phyloP scores from a whole-genome alignment of 2,113 vertebrate genomes.

The Coptodon rendalli region DNA sequence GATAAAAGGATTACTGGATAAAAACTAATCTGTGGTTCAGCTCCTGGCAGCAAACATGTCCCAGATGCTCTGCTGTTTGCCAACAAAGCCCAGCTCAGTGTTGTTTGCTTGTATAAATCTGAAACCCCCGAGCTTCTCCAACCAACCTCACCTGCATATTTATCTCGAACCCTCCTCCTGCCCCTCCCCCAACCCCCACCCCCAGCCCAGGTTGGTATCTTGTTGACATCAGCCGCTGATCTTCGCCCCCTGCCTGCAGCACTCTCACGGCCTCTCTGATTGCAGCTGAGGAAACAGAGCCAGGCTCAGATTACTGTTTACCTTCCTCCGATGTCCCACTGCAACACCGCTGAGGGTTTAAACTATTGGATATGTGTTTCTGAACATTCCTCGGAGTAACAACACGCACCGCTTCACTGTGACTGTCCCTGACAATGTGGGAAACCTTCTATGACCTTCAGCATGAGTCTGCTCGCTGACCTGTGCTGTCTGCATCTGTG shows the following conservation, averaged over 20 bases:
- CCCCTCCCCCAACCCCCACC: not conserved
- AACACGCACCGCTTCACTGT: not conserved
- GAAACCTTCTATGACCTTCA: not conserved
- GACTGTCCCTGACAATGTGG: not conserved
- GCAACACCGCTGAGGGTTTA: not conserved
- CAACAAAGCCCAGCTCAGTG: conserved; percentile 35
- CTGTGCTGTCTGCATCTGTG: not conserved
- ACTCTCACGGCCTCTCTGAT: not conserved
- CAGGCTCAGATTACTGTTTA: conserved; percentile 14
- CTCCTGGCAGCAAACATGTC: conserved; percentile 9
- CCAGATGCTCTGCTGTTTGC: conserved; percentile 44
- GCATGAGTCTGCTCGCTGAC: not conserved
- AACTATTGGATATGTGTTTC: not conserved
- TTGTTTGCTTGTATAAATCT: conserved; percentile 38
- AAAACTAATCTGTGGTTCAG: not conserved
- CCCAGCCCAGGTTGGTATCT: not conserved
- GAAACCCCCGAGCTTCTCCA: not conserved
- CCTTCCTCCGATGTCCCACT: conserved; percentile 6
- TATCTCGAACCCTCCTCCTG: not conserved
- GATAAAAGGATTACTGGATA: not conserved
- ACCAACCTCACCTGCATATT: not conserved
- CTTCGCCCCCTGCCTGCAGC: conserved; percentile 4
- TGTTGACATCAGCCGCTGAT: not conserved
- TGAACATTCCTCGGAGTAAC: conserved; percentile 7
- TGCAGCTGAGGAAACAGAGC: conserved; percentile 52